Conservation (phyloP, 1,140 invertebrate genomes). For the Dendroctonus ponderosae region DNA sequence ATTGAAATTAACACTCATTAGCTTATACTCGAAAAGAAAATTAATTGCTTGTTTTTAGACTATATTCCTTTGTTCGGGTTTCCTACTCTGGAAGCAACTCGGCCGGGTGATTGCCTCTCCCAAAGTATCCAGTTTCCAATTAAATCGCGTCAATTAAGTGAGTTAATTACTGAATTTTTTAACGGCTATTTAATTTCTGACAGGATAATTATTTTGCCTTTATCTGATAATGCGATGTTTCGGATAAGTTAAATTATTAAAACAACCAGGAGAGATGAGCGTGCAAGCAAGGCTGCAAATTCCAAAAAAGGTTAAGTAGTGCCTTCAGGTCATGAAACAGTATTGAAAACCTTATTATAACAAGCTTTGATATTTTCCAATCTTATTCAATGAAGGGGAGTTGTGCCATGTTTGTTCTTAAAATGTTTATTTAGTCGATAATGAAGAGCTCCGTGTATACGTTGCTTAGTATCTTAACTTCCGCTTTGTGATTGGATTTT, state of each 20-base stretch:
- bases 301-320: neutral
- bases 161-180: conserved; percentile 28
- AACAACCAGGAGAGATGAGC: neutral
- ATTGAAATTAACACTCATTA: neutral
- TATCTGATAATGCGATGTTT: neutral
- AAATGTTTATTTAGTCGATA: too few relatives aligned
- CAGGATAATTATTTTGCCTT: neutral
- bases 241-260: neutral
- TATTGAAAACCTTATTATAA: neutral
- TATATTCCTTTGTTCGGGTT: neutral
- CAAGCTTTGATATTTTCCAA: neutral
- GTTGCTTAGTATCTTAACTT: too few relatives aligned
- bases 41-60: neutral
- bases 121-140: conserved; percentile 29
- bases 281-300: neutral
- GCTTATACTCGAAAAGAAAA: neutral
- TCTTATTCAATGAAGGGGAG: too few relatives aligned
- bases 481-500: too few relatives aligned
- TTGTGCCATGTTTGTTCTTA: too few relatives aligned
- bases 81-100: conserved; percentile 15
- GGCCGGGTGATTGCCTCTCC: conserved; percentile 12
- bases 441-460: too few relatives aligned
- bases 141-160: conserved; percentile 24
- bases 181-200: conserved; percentile 6
- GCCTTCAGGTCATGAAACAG: neutral